Evolutionary conservation across 2,888 invertebrate species (phyloP).

Genomic region (Cataglyphis cursor): DNA sequence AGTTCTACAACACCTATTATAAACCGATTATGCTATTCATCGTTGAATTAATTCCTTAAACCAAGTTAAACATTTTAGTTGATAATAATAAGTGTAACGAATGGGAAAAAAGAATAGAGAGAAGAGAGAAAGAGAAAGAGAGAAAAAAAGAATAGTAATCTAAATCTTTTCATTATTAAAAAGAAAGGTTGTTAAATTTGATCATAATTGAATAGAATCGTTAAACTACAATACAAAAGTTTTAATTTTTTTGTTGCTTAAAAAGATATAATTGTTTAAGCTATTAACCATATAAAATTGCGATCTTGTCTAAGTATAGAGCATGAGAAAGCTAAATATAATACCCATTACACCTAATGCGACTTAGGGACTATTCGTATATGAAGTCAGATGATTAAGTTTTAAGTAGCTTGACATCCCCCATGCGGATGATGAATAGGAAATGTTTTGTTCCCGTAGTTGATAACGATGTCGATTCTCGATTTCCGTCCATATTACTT

Average conservation of each 20-base stretch:
- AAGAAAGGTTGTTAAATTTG: neutral
- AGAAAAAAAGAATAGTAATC: neutral
- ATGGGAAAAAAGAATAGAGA: neutral
- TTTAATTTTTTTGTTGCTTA: neutral
- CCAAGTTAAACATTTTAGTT: neutral
- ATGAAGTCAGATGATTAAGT: constrained; percentile 27
- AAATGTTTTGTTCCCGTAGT: constrained; percentile 20
- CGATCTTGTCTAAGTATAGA: neutral
- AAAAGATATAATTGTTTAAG: constrained; percentile 1
- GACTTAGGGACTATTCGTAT: neutral
- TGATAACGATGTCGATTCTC: constrained; percentile 37
- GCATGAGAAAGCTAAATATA: neutral
- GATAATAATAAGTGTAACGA: neutral
- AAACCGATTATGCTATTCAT: neutral
- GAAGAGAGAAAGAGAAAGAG: neutral
- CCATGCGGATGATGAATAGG: constrained; percentile 7
- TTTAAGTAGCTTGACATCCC: neutral
- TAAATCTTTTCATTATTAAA: neutral
- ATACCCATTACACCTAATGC: neutral
- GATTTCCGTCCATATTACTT: constrained; percentile 50
- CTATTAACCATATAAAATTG: neutral
- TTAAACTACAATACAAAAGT: neutral
- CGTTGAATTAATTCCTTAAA: constrained; percentile 1
- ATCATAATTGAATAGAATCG: neutral
- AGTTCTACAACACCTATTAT: neutral